Evolutionary conservation across 2,113 vertebrate genomes (phyloP).

Genomic region (Felis chaus): DNA sequence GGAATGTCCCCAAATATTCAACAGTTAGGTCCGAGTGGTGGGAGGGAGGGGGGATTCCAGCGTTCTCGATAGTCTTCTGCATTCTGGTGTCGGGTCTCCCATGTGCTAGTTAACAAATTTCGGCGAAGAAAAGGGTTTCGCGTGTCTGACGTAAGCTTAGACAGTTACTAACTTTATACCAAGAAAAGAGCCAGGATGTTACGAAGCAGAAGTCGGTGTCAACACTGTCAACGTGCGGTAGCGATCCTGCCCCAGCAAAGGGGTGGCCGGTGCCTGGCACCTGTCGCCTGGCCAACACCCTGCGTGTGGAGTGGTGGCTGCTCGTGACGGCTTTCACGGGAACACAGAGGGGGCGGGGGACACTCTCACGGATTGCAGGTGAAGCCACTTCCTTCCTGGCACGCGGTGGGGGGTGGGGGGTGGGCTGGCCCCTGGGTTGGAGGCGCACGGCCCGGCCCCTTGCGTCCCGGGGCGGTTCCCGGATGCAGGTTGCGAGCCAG

Average conservation of each 20-base stretch:
- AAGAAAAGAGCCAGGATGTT: background rate
- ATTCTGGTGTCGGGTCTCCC: background rate
- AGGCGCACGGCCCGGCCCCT: too few species aligned
- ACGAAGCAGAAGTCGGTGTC: background rate
- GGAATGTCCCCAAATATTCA: background rate
- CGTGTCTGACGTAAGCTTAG: background rate
- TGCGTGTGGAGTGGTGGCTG: fast-evolving
- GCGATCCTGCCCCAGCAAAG: fast-evolving
- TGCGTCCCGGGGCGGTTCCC: fast-evolving
- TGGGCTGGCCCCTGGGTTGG: fast-evolving
- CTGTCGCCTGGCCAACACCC: fast-evolving
- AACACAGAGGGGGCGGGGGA: background rate
- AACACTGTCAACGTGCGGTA: fast-evolving
- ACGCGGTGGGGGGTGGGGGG: fast-evolving
- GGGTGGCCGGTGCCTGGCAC: too few species aligned
- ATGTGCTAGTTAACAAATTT: fast-evolving
- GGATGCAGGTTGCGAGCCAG: fast-evolving
- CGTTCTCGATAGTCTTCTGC: background rate
- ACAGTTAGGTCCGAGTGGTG: too few species aligned
- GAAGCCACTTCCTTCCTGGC: background rate
- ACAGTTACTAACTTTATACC: too few species aligned
- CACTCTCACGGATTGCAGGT: fast-evolving
- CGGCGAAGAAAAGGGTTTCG: background rate
- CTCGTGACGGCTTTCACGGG: background rate
- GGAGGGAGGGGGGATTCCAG: background rate